A percentile compares a stretch with the other conserved stretches of the same genome.
Conservation (phyloP, 1,140 invertebrate genomes). For the Hylaeus anthracinus region DNA sequence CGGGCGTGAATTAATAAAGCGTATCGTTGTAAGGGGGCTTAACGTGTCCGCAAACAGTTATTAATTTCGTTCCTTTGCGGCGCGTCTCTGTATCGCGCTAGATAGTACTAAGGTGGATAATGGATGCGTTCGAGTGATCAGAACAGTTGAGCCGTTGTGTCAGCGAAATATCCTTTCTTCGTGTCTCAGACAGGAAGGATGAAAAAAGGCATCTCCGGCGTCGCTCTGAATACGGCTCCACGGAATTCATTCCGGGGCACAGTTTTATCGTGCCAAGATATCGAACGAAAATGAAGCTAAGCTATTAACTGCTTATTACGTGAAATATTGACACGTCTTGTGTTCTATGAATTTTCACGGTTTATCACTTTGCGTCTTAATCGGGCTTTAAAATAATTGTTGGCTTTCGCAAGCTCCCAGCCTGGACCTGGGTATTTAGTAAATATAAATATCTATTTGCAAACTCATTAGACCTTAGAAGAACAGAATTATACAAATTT, state of each 20-base stretch:
- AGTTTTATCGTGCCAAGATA: background rate
- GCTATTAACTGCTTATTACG: background rate
- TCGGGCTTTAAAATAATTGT: too few species aligned
- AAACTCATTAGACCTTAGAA: too few species aligned
- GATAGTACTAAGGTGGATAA: slow-evolving; percentile 59
- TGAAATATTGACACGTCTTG: background rate
- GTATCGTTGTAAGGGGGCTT: slow-evolving; percentile 37
- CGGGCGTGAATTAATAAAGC: slow-evolving; percentile 62
- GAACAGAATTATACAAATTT: too few species aligned
- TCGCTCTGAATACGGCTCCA: slow-evolving; percentile 1
- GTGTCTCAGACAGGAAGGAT: too few species aligned
- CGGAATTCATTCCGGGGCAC: background rate
- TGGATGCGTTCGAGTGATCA: slow-evolving; percentile 57
- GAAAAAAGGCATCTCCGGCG: background rate
- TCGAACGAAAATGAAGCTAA: background rate
- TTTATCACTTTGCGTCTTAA: too few species aligned
- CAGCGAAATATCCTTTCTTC: slow-evolving; percentile 44
- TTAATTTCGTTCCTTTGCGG: slow-evolving; percentile 63
- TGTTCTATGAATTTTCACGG: background rate
- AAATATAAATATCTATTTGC: too few species aligned
- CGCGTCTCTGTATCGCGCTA: slow-evolving; percentile 10
- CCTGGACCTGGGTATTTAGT: too few species aligned
- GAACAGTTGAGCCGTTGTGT: slow-evolving; percentile 46
- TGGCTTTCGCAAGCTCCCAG: too few species aligned
- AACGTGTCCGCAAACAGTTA: slow-evolving; percentile 66